Percentiles rank a stretch among this genome's conserved stretches.
Conservation (phyloP, 2,888 invertebrate genomes). For the Chymomyza fuscimana region DNA sequence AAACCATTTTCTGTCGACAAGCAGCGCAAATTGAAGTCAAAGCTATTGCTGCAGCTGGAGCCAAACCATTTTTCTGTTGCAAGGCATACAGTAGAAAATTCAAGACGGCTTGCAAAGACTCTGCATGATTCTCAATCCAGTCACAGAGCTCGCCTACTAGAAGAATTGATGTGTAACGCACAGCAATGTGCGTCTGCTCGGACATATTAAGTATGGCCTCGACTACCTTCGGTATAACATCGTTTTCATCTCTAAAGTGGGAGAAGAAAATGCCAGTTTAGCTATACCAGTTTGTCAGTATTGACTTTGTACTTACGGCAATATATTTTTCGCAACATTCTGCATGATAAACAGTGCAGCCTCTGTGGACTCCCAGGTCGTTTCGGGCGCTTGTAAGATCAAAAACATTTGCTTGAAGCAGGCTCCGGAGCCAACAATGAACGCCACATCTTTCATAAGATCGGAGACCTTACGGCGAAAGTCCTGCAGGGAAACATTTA, state of each 20-base stretch:
- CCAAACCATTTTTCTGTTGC: slow-evolving; percentile 85
- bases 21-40: slow-evolving; percentile 92
- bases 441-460: slow-evolving; percentile 96
- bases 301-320: slow-evolving; percentile 87
- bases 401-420: slow-evolving; percentile 95
- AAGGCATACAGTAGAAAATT: slow-evolving; percentile 89
- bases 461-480: slow-evolving; percentile 93
- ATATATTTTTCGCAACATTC: slow-evolving; percentile 94
- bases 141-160: slow-evolving; percentile 95
- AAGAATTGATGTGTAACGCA: slow-evolving; percentile 92
- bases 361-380: slow-evolving; percentile 95
- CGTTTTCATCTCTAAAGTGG: slow-evolving; percentile 89
- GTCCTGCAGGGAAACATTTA: slow-evolving; percentile 80
- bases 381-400: slow-evolving; percentile 85
- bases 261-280: not conserved
- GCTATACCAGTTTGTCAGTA: not conserved
- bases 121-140: slow-evolving; percentile 94
- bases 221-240: slow-evolving; percentile 95
- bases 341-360: slow-evolving; percentile 97
- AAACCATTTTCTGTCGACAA: slow-evolving; percentile 88
- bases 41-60: slow-evolving; percentile 90
- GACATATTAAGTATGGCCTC: slow-evolving; percentile 93
- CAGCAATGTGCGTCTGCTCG: slow-evolving; percentile 90
- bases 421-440: slow-evolving; percentile 95
- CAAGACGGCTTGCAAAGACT: slow-evolving; percentile 89